Conservation (phyloP, 2,113 vertebrate species). For the Ciconia boyciana region DNA sequence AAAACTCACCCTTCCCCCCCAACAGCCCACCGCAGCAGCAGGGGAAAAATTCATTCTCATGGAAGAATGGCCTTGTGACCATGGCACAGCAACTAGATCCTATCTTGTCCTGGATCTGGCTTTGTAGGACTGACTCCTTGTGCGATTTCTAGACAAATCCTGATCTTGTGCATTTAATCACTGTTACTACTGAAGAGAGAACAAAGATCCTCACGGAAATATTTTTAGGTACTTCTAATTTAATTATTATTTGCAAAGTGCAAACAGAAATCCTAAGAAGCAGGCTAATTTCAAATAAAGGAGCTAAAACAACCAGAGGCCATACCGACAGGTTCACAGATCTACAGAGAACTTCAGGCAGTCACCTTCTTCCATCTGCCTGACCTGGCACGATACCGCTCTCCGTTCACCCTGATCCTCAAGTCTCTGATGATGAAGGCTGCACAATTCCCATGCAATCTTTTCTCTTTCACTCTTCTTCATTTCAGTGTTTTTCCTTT, state of each 20-base stretch:
- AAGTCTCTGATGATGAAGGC: background rate
- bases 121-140: background rate
- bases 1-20: background rate
- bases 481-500: background rate
- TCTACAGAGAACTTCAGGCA: background rate
- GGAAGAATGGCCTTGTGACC: background rate
- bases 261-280: background rate
- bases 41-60: background rate
- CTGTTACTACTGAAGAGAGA: background rate
- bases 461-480: background rate
- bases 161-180: background rate
- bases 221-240: background rate
- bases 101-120: background rate
- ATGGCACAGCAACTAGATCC: background rate
- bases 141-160: background rate
- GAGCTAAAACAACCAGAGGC: background rate
- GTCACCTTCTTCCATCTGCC: background rate
- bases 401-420: background rate
- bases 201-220: background rate
- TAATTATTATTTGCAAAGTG: background rate
- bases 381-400: background rate
- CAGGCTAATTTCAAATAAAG: background rate
- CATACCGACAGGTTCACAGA: background rate
- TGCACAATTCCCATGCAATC: background rate
- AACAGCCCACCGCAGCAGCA: background rate